phyloP scores from a whole-genome alignment of 2,888 invertebrate genomes.

The Anticlea derivata region DNA sequence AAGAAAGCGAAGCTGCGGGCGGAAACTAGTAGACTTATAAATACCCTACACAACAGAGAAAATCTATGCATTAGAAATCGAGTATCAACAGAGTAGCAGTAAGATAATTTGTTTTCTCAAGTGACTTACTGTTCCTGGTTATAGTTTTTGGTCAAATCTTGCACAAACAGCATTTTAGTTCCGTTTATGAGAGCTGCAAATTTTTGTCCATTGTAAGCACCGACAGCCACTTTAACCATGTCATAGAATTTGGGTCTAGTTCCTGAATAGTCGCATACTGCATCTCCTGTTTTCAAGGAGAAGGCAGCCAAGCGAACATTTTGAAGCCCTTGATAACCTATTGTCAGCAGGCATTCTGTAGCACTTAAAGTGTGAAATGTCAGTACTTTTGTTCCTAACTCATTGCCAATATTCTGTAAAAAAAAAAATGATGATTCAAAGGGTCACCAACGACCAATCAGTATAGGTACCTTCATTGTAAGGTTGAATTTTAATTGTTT shows the following conservation, averaged over 20 bases:
- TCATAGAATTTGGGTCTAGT: constrained; percentile 40
- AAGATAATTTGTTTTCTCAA: too few relatives aligned
- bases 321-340: constrained; percentile 25
- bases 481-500: too few relatives aligned
- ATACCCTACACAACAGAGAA: too few relatives aligned
- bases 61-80: too few relatives aligned
- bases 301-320: constrained; percentile 50
- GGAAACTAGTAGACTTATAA: too few relatives aligned
- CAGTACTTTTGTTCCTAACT: constrained; percentile 48
- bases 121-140: constrained; percentile 54
- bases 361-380: constrained; percentile 68
- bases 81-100: too few relatives aligned
- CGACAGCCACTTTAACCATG: constrained; percentile 64
- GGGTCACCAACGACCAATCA: too few relatives aligned
- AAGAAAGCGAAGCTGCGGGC: too few relatives aligned
- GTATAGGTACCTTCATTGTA: too few relatives aligned
- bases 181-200: constrained; percentile 74
- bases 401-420: constrained; percentile 63
- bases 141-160: constrained; percentile 64
- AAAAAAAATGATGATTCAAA: too few relatives aligned
- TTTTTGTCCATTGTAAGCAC: constrained; percentile 62
- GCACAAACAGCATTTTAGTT: constrained; percentile 60
- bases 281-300: constrained; percentile 59
- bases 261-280: constrained; percentile 17
- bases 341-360: constrained; percentile 65